Evolutionary conservation across 2,888 invertebrate species (phyloP).

Genomic region (Podotricha telesiphe): DNA sequence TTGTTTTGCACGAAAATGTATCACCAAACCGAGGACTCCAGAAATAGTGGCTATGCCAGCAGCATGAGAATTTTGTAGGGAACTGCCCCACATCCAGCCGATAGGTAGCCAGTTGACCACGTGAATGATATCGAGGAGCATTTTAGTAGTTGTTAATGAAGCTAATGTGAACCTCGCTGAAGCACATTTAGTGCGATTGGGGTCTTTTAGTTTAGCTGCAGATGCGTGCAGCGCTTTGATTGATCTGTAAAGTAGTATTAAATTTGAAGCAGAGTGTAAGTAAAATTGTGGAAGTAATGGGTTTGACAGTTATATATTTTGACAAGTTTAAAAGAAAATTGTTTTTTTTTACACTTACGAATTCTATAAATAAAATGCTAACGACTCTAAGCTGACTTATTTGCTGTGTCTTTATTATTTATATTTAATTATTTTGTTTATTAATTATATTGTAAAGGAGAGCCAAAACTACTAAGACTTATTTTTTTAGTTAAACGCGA

Average conservation of each 20-base stretch:
- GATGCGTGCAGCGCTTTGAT: conserved; percentile 62
- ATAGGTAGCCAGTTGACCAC: conserved; percentile 91
- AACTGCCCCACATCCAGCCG: conserved; percentile 92
- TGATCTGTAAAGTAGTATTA: conserved; percentile 56
- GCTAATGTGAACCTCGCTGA: conserved; percentile 67
- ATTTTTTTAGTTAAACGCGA: too few relatives aligned
- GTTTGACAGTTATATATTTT: too few relatives aligned
- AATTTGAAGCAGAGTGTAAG: too few relatives aligned
- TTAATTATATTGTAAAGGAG: too few relatives aligned
- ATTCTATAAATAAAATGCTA: too few relatives aligned
- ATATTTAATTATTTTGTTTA: too few relatives aligned
- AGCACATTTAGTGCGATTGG: conserved; percentile 61
- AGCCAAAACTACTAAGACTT: too few relatives aligned
- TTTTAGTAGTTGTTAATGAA: conserved; percentile 65
- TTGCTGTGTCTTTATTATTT: too few relatives aligned
- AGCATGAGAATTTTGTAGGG: conserved; percentile 69
- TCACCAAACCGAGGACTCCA: conserved; percentile 62
- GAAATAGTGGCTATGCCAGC: conserved; percentile 64
- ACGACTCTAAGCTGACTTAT: too few relatives aligned
- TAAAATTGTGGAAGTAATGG: too few relatives aligned
- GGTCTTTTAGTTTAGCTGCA: conserved; percentile 55
- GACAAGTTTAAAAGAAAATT: too few relatives aligned
- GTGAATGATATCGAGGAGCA: conserved; percentile 87
- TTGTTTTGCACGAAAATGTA: conserved; percentile 68
- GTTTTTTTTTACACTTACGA: too few relatives aligned